These are phyloP conservation scores for Therioaphis trifolii DNA, from an alignment of 2,888 invertebrate species.

Conservation along the genomic window DNA sequence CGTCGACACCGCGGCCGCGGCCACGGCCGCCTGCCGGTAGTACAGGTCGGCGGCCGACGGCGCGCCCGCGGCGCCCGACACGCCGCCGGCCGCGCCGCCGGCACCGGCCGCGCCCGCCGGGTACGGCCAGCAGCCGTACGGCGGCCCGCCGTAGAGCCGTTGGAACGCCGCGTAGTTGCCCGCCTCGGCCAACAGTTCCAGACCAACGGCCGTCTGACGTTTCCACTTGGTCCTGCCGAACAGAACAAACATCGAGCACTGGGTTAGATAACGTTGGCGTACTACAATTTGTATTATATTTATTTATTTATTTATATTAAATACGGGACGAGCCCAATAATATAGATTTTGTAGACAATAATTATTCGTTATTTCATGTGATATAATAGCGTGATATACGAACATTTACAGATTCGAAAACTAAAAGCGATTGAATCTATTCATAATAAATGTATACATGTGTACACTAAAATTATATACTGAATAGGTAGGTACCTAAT, in stretches of 20 bases:
- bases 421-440: too few species aligned
- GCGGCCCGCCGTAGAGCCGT: conserved; percentile 84
- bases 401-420: too few species aligned
- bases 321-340: too few species aligned
- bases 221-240: conserved; percentile 85
- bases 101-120: conserved; percentile 73
- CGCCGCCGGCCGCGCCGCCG: conserved; percentile 70
- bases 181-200: conserved; percentile 95
- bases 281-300: too few species aligned
- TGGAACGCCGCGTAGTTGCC: conserved; percentile 99
- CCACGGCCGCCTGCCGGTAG: conserved; percentile 83
- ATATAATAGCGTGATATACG: too few species aligned
- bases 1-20: conserved; percentile 72
- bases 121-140: conserved; percentile 77
- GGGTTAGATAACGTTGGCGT: conserved; percentile 18
- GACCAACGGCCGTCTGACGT: conserved; percentile 92
- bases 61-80: conserved; percentile 73
- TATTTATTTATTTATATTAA: too few species aligned
- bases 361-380: too few species aligned
- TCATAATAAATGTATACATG: too few species aligned
- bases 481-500: too few species aligned
- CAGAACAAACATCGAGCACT: not conserved
- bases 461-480: too few species aligned
- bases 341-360: too few species aligned
- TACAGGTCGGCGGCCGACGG: conserved; percentile 82